Percentiles rank a stretch among this genome's conserved stretches.
These are phyloP conservation scores for Atta texana DNA, from an alignment of 1,140 invertebrate species.

Conservation along the genomic window DNA sequence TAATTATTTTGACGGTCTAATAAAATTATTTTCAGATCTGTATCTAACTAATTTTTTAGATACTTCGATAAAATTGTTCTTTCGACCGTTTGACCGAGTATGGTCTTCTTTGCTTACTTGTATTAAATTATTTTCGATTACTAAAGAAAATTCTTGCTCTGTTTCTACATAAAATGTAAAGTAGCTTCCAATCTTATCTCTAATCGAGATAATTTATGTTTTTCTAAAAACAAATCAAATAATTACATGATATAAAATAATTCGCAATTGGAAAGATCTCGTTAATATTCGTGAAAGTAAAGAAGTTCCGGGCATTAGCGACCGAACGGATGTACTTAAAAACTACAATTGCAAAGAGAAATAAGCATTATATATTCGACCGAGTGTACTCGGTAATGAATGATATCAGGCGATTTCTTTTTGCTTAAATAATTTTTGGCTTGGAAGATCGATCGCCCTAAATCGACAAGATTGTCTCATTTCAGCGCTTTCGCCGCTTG, in stretches of 20 bases:
- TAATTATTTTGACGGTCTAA: too few relatives aligned
- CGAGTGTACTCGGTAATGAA: background rate
- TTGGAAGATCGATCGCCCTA: slow-evolving; percentile 40
- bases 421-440: slow-evolving; percentile 32
- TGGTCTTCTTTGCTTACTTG: too few relatives aligned
- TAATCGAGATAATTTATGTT: background rate
- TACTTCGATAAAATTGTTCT: too few relatives aligned
- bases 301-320: background rate
- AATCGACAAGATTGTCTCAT: slow-evolving; percentile 32
- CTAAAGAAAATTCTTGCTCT: background rate
- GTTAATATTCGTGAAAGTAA: slow-evolving; percentile 57
- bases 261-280: slow-evolving; percentile 10
- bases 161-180: background rate
- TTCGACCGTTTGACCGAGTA: too few relatives aligned
- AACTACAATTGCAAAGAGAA: slow-evolving; percentile 25
- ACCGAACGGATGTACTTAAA: slow-evolving; percentile 28
- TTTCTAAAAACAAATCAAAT: background rate
- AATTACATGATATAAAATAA: background rate
- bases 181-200: background rate
- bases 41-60: too few relatives aligned
- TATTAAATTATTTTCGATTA: background rate
- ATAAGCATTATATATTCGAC: background rate
- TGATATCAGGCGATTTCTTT: slow-evolving; percentile 38
- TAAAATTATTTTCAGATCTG: too few relatives aligned
- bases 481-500: slow-evolving; percentile 46